Conservation (phyloP, 37 sponge, comb jelly and placozoan genomes). For the Theonella swinhoei region DNA sequence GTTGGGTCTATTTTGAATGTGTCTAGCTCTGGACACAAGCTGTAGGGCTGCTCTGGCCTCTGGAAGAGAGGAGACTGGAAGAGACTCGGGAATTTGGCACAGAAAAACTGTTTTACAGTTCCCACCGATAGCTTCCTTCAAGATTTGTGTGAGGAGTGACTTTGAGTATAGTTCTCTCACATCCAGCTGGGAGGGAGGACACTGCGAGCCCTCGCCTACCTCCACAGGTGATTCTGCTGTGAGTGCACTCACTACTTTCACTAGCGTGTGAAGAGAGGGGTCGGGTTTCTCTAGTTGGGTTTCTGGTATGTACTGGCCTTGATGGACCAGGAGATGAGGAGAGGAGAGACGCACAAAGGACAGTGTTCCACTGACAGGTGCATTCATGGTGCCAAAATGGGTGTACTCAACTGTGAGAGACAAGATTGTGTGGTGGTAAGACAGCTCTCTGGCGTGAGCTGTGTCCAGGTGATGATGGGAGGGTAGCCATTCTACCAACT, state of each 20-base stretch:
- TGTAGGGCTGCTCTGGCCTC: conserved; percentile 9
- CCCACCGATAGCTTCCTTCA: conserved; percentile 70
- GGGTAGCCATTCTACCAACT: conserved; percentile 10
- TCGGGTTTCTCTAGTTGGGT: neutral
- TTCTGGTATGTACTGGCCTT: neutral
- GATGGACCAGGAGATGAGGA: conserved; percentile 2
- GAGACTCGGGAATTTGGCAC: conserved; percentile 2
- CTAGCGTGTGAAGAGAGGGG: conserved; percentile 28
- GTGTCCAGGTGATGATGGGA: neutral
- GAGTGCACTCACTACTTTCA: conserved; percentile 26
- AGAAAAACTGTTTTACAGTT: conserved; percentile 77
- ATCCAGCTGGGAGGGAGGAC: neutral
- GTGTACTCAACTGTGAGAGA: conserved; percentile 75
- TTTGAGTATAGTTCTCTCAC: conserved; percentile 1
- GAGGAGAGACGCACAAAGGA: conserved; percentile 40
- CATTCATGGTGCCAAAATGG: conserved; percentile 62
- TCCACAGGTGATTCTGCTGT: neutral
- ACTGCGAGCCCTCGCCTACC: neutral
- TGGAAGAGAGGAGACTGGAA: neutral
- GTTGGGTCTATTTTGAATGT: conserved; percentile 63
- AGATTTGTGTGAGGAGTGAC: conserved; percentile 41
- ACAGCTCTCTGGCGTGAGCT: neutral
- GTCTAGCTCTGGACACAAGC: conserved; percentile 43
- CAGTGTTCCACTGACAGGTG: conserved; percentile 81
- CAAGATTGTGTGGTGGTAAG: conserved; percentile 47